These are phyloP conservation scores for Cylloceria caligata DNA, from an alignment of 2,888 invertebrate species.

Conservation along the genomic window DNA sequence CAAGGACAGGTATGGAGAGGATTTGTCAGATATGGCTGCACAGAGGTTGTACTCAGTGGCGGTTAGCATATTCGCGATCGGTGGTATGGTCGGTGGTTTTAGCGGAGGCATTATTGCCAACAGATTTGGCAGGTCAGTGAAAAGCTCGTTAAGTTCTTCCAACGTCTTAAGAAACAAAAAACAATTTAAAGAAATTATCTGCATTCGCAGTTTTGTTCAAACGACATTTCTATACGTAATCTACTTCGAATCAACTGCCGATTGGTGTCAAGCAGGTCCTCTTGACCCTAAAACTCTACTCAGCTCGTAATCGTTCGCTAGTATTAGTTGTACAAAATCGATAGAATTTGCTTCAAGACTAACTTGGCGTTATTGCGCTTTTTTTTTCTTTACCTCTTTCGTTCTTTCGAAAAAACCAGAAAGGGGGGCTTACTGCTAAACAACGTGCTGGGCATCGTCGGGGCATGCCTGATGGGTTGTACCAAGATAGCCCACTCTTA, in stretches of 20 bases:
- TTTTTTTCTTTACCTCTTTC: slow-evolving; percentile 16
- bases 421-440: slow-evolving; percentile 97
- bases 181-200: not conserved
- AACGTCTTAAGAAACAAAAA: slow-evolving; percentile 8
- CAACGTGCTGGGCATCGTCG: slow-evolving; percentile 96
- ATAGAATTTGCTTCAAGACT: slow-evolving; percentile 21
- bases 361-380: slow-evolving; percentile 46
- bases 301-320: slow-evolving; percentile 20
- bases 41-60: slow-evolving; percentile 95
- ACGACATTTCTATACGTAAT: slow-evolving; percentile 10
- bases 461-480: slow-evolving; percentile 97
- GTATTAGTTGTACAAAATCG: not conserved
- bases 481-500: slow-evolving; percentile 97
- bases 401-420: slow-evolving; percentile 85
- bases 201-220: not conserved
- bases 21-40: slow-evolving; percentile 93
- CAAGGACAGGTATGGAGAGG: slow-evolving; percentile 94
- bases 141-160: slow-evolving; percentile 29
- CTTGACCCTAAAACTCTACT: not conserved
- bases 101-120: slow-evolving; percentile 98
- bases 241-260: slow-evolving; percentile 11
- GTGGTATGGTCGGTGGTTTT: slow-evolving; percentile 99
- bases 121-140: slow-evolving; percentile 94
- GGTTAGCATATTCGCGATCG: slow-evolving; percentile 99
- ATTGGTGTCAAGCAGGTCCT: not conserved